Evolutionary conservation across 2,113 vertebrate species (phyloP), one percentile per base, ranked within the genome.

Genomic region (Zootoca vivipara): DNA sequence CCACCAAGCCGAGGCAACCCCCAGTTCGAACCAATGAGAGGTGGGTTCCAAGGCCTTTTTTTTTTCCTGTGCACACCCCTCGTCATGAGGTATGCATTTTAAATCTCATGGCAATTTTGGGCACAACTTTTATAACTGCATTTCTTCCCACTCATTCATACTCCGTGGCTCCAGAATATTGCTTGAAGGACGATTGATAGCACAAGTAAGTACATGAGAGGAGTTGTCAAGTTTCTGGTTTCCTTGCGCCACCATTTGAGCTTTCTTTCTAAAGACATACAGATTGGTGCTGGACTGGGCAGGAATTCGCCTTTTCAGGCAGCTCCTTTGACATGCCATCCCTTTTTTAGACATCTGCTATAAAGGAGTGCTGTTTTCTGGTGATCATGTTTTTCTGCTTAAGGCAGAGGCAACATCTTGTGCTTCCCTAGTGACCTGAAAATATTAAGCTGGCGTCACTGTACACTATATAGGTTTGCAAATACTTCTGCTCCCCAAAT

Each of bases 381-480:
- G 20, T 3, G 58, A 74, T 35, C 22, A 0, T 0, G 73, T 24
- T 89, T 89, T 20, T 78, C 1, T 62, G 58, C 1, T 73, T 69
- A 70, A 72, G 84, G 5, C 18, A 40, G 5, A n/a, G 35, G 73
- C 58, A 12, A 83, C 0, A 0, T 1, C 2, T 4, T 82, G 62
- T 72, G 82, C 93, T 22, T 0, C 46, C 82, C 69, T 0, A 5
- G 33, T n/a, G 10, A 64, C 24, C 69, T 79, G 10, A 6, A 24
- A 83, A 2, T 81, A 1, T 82, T 78, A 2, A 75, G 0, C n/a
- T 1, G 46, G 9, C 20, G 64, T 1, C 0, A 64, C 85, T 86
- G 77, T 0, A 0, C 82, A 0, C 82, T 38, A 10, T 6, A 0
- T 69, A 82, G 12, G 0, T 52, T 0, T 75, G 18, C 18, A 72